Base-by-base conservation (phyloP, 2,888 invertebrate species). In the Ophioninae sp. region DNA sequence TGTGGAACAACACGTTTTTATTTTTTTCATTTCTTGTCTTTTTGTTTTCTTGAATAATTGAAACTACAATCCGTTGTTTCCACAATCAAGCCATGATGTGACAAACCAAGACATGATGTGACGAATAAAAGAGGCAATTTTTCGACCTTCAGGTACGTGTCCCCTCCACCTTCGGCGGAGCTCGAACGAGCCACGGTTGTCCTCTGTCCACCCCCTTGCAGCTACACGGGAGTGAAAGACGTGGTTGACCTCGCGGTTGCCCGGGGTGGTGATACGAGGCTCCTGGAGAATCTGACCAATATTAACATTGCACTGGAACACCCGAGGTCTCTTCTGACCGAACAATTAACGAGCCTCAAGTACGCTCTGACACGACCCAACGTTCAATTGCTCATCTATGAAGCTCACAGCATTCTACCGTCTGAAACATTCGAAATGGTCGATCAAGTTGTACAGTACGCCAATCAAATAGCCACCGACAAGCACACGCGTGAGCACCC, bases 311-410 rank as follows among this genome's bases (percentile, higher is more conserved):
- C 86, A 10, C 8, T 85, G 20, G 85, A 88, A 41, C 87, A 89
- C 17, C 88, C 91, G 0, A 87, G 83, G 8, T 77, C 83, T n/a
- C 95, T 97, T 68, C 92, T 97, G 23, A 95, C 96, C 87, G 96
- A 97, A 89, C 97, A 97, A 91, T 94, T 96, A 89, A 95, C 95
- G 88, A 97, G 97, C 0, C 93, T 97, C 13, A 95, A 95, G 86
- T 94, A 95, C 87, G 95, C 96, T 0, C 95, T 97, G 94, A 96
- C 97, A 0, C 95, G 96, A 75, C 97, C 97, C 0, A 97, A 97
- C 93, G 96, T 97, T 37, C 97, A 97, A 90, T 94, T 97, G 84
- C 95, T 97, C 17, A 92, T 97, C 51, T 97, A 97, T 88, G 97
- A 97, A 91, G 97, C 97, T 0, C 97, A 97, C 93, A 97, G 97